Evolutionary conservation across 2,888 invertebrate species (phyloP).

Genomic region (Lepidochitona cinerea): DNA sequence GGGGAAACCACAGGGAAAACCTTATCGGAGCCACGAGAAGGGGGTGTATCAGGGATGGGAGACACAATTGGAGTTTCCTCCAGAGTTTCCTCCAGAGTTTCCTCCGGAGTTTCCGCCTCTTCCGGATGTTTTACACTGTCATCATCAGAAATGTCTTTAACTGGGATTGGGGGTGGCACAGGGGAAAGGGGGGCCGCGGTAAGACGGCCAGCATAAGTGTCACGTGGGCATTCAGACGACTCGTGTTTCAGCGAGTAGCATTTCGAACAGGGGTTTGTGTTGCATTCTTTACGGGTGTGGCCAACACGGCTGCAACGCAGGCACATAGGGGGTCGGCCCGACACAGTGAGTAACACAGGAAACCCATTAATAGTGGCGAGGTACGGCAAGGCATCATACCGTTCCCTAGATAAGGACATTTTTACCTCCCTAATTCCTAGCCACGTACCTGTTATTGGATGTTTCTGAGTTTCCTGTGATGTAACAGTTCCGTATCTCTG

Average conservation of each 20-base stretch:
- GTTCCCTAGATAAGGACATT: not conserved
- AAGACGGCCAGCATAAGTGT: too few species aligned
- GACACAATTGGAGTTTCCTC: too few species aligned
- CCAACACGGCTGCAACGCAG: not conserved
- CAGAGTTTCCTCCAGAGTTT: too few species aligned
- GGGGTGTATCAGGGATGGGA: too few species aligned
- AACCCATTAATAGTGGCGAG: not conserved
- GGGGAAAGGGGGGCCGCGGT: too few species aligned
- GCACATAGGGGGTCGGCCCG: not conserved
- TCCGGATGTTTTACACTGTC: too few species aligned
- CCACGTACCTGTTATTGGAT: not conserved
- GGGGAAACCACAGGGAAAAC: too few species aligned
- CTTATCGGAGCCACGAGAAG: too few species aligned
- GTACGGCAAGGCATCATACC: not conserved
- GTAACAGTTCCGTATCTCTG: not conserved
- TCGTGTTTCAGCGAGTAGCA: not conserved
- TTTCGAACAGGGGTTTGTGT: not conserved
- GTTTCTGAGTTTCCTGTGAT: not conserved
- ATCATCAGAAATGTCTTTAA: not conserved
- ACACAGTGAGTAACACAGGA: not conserved
- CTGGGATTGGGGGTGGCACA: not conserved
- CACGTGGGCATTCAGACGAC: too few species aligned
- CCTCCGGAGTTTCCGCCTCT: too few species aligned
- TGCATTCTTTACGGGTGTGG: not conserved
- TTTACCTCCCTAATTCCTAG: not conserved